Evolutionary conservation across 2,113 vertebrate species (phyloP).

Genomic region (Plecotus auritus): DNA sequence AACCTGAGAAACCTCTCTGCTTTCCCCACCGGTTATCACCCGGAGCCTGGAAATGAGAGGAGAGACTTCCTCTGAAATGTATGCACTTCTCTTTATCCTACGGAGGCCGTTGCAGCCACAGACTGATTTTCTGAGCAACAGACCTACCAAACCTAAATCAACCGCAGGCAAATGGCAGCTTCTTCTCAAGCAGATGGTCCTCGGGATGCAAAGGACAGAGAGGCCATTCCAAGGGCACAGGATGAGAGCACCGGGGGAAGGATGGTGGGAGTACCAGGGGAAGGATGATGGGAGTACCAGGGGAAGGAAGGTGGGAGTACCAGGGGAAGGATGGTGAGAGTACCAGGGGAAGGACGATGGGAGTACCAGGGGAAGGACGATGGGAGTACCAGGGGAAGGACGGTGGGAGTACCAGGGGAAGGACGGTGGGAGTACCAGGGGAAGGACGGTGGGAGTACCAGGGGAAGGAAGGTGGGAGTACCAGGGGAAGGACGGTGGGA

Average conservation of each 20-base stretch:
- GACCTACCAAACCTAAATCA: neutral
- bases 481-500: too few relatives aligned
- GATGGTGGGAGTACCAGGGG: too few relatives aligned
- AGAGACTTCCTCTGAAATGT: slow-evolving; percentile 35
- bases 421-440: too few relatives aligned
- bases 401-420: too few relatives aligned
- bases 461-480: too few relatives aligned
- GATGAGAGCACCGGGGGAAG: neutral
- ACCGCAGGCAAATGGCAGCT: neutral
- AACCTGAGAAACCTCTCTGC: slow-evolving; percentile 46
- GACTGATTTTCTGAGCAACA: neutral
- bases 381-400: too few relatives aligned
- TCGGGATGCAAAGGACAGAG: neutral
- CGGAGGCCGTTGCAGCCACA: neutral
- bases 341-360: too few relatives aligned
- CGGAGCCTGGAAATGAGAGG: slow-evolving; percentile 34
- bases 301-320: too few relatives aligned
- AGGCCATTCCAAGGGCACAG: neutral
- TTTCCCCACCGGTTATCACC: slow-evolving; percentile 49
- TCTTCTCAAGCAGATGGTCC: neutral
- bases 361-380: too few relatives aligned
- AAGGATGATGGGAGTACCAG: too few relatives aligned
- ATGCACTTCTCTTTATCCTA: neutral
- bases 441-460: too few relatives aligned
- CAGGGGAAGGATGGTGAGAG: too few relatives aligned